phyloP scores from a whole-genome alignment of 1,140 invertebrate genomes.

The Macrobrachium rosenbergii region DNA sequence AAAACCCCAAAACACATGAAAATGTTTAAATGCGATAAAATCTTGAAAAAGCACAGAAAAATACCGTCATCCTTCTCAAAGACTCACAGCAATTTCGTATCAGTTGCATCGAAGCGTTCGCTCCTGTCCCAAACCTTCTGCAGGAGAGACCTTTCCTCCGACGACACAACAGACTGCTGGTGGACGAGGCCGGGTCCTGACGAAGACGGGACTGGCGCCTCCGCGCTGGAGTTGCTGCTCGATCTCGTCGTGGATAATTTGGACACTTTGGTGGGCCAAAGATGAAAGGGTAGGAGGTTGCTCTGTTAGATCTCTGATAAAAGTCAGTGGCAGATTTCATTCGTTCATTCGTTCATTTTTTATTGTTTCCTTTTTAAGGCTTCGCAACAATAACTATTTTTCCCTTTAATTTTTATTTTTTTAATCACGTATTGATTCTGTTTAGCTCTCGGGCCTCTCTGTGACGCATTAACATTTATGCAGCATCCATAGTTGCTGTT shows the following conservation, averaged over 20 bases:
- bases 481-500: too few species aligned
- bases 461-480: too few species aligned
- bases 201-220: conserved; percentile 70
- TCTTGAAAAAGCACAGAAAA: too few species aligned
- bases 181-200: conserved; percentile 48
- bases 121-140: conserved; percentile 65
- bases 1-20: too few species aligned
- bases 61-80: conserved; percentile 23
- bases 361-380: not conserved
- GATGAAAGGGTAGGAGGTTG: not conserved
- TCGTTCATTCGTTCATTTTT: too few species aligned
- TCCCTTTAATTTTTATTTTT: too few species aligned
- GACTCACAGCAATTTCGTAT: conserved; percentile 59
- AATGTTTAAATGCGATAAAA: too few species aligned
- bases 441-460: too few species aligned
- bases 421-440: too few species aligned
- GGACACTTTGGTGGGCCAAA: conserved; percentile 63
- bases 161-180: conserved; percentile 58
- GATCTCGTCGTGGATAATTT: conserved; percentile 66
- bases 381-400: not conserved
- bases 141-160: conserved; percentile 65
- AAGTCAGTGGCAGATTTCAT: not conserved
- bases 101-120: conserved; percentile 43
- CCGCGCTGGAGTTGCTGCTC: conserved; percentile 34
- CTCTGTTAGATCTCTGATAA: too few species aligned